Base-by-base conservation (phyloP, 2,888 invertebrate species). In the Himalopsyche tibetana region DNA sequence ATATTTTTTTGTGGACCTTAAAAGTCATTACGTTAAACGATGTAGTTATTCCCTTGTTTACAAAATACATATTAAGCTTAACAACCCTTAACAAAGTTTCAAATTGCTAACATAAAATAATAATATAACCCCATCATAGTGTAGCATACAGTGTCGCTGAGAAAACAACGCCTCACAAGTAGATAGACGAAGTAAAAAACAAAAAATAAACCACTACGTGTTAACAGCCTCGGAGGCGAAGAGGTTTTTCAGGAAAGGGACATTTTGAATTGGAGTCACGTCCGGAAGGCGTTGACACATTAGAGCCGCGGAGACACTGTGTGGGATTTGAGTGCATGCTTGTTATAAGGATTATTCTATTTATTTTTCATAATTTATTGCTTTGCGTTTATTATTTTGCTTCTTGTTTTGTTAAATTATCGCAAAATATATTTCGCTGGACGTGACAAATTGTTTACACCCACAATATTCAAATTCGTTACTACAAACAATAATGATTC, bases 281-380 rank as follows among this genome's bases (percentile, higher is more conserved):
- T 74, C 5, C 74, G 19, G 36, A 74, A 74, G 74, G 74, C 74
- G 74, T 74, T 74, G 74, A 74, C 74, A 74, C 74, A 74, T 74
- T 74, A 74, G 74, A 74, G 74, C 74, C 74, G 74, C 74, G 74
- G 74, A 74, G 38, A 74, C 74, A 74, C 74, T 74, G 74, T 74
- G 74, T 74, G 74, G 74, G 74, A 74, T 74, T 74, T 36, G 74
- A 74, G 74, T 74, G 74, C 74, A 74, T 74, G 74, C 74, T 74
- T 74, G 74, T 74, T 74, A 74, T 12, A 74, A 12, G 74, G 74
- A 74, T 74, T 74, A 74, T 74, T 74, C 36, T 74, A 74, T 74
- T 74, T 74, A 74, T 74, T 36, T 74, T 74, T 38, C 12, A 36
- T 74, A 74, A 74, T 74, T 74, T 74, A 74, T 74, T 74, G 74